Evolutionary conservation across 2,888 invertebrate species (phyloP).

Genomic region (Tribolium freemani): DNA sequence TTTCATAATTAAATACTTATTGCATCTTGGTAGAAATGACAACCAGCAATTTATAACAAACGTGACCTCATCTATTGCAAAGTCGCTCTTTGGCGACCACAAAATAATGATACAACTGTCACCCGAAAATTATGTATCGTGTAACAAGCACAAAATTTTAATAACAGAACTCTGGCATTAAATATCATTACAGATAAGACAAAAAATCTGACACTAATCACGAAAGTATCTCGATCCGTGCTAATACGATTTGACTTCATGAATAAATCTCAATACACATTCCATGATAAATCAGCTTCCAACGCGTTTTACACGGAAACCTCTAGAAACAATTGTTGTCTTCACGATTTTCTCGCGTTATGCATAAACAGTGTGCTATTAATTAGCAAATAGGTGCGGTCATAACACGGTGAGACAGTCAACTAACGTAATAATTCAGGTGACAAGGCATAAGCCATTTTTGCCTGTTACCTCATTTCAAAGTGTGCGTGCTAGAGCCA

Average conservation of each 20-base stretch:
- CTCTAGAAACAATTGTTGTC: slow-evolving; percentile 2
- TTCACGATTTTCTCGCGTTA: slow-evolving; percentile 12
- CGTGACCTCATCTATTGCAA: no score
- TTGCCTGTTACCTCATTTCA: slow-evolving; percentile 14
- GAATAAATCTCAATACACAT: background rate
- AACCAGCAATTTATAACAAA: no score
- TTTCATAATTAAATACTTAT: no score
- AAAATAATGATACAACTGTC: background rate
- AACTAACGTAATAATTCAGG: slow-evolving; percentile 11
- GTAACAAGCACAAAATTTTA: background rate
- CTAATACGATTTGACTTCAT: background rate
- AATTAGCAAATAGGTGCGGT: slow-evolving; percentile 26
- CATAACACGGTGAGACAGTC: background rate
- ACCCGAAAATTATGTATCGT: background rate
- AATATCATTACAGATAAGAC: background rate
- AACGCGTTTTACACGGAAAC: background rate
- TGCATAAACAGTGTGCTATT: slow-evolving; percentile 9
- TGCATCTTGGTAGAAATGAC: no score
- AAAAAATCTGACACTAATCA: background rate
- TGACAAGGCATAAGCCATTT: slow-evolving; percentile 20
- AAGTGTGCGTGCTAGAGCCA: slow-evolving; percentile 7
- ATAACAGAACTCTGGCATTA: background rate
- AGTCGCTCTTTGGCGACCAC: no score
- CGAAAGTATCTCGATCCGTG: background rate
- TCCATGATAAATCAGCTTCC: background rate